Conservation (phyloP, 2,888 invertebrate genomes). For the Eledona agricola region DNA sequence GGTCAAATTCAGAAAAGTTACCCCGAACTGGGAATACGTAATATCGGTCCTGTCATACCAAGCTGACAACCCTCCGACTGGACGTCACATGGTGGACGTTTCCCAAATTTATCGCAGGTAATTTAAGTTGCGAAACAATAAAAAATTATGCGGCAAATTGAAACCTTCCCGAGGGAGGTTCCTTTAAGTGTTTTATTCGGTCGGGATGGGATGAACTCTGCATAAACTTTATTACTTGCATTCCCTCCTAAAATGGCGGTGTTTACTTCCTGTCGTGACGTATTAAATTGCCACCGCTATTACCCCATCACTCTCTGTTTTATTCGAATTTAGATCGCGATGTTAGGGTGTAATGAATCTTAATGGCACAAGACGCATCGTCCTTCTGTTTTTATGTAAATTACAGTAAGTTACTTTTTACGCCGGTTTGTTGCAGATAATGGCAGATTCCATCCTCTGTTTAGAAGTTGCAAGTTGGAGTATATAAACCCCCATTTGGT, state of each 20-base stretch:
- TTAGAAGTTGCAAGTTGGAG: slow-evolving; percentile 76
- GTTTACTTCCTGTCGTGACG: slow-evolving; percentile 32
- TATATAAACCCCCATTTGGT: slow-evolving; percentile 75
- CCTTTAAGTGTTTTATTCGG: slow-evolving; percentile 12
- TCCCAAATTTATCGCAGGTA: slow-evolving; percentile 14
- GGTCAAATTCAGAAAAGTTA: slow-evolving; percentile 33
- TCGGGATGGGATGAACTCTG: slow-evolving; percentile 4
- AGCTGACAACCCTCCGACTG: slow-evolving; percentile 22
- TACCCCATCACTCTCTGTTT: slow-evolving; percentile 33
- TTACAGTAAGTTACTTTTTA: slow-evolving; percentile 1
- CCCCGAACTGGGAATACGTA: slow-evolving; percentile 24
- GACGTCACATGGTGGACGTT: slow-evolving; percentile 30
- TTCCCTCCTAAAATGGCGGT: slow-evolving; percentile 21
- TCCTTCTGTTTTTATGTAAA: slow-evolving; percentile 6
- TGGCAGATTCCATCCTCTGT: slow-evolving; percentile 76
- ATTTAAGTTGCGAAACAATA: slow-evolving; percentile 5
- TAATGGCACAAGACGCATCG: slow-evolving; percentile 27
- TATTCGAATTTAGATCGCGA: slow-evolving; percentile 31
- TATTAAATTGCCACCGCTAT: slow-evolving; percentile 28
- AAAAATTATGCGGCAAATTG: slow-evolving; percentile 19
- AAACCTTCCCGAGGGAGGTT: slow-evolving; percentile 9
- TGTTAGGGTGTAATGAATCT: slow-evolving; percentile 19
- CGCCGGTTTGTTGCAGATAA: slow-evolving; percentile 69
- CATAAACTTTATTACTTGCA: slow-evolving; percentile 31
- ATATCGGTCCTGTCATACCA: slow-evolving; percentile 28